Evolutionary conservation across 2,888 invertebrate species (phyloP).

Genomic region (Pammene aurita): DNA sequence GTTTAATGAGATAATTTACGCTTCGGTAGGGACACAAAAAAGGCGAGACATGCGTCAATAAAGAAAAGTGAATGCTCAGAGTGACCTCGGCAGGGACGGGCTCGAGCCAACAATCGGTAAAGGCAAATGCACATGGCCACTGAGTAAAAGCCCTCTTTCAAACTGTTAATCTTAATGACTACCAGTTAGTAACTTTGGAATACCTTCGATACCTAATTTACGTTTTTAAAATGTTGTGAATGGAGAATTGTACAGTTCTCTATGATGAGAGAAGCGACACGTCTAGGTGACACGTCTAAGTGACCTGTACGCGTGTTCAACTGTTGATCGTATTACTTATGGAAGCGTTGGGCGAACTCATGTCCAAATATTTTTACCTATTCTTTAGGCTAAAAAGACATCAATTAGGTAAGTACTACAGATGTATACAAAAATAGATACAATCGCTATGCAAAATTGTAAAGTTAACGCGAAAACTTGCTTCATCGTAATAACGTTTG

Average conservation of each 20-base stretch:
- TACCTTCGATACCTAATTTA: too few species aligned
- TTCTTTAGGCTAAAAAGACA: too few species aligned
- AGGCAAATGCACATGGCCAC: slow-evolving; percentile 46
- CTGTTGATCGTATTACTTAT: too few species aligned
- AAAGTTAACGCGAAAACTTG: neutral
- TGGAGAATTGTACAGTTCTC: too few species aligned
- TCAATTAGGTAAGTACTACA: too few species aligned
- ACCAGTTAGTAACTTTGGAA: neutral
- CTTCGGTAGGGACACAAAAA: slow-evolving; percentile 67
- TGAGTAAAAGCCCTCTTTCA: slow-evolving; percentile 31
- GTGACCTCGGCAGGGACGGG: slow-evolving; percentile 49
- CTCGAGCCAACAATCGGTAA: slow-evolving; percentile 47
- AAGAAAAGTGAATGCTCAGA: slow-evolving; percentile 60
- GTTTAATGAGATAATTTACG: slow-evolving; percentile 68
- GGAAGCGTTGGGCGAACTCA: too few species aligned
- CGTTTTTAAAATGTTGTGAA: too few species aligned
- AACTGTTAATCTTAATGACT: neutral
- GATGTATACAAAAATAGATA: neutral
- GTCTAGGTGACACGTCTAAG: too few species aligned
- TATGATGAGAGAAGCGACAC: too few species aligned
- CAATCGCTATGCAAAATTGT: neutral
- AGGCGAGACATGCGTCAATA: slow-evolving; percentile 72
- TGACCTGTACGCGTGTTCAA: too few species aligned
- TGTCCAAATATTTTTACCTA: too few species aligned
- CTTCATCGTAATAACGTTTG: slow-evolving; percentile 10